Evolutionary conservation across 2,797 vertebrate species (phyloP).

Genomic region (Orientallactaga sibirica): DNA sequence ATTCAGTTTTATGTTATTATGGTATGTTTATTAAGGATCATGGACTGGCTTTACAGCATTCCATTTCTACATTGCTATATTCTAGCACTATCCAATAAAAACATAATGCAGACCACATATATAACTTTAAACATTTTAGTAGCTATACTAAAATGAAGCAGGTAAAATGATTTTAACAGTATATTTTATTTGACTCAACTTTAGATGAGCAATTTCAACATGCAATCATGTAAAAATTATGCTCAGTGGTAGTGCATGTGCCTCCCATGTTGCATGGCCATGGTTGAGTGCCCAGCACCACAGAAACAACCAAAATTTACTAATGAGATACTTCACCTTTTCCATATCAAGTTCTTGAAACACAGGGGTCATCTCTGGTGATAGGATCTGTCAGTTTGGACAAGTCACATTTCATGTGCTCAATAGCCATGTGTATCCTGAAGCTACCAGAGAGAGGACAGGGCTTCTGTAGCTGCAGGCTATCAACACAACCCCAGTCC

Average conservation of each 20-base stretch:
- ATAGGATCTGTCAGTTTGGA: not conserved
- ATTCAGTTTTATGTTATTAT: constrained; percentile 4
- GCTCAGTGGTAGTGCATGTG: not conserved
- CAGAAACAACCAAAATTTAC: not conserved
- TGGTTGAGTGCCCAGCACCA: not conserved
- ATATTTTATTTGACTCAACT: constrained; percentile 14
- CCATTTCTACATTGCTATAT: not conserved
- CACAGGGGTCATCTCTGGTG: not conserved
- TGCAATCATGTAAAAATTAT: constrained; percentile 6
- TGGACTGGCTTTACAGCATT: not conserved
- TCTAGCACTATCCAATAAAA: not conserved
- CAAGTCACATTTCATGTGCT: not conserved
- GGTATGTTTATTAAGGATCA: not conserved
- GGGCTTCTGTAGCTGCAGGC: not conserved
- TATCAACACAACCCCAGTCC: not conserved
- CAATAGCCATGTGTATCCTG: not conserved
- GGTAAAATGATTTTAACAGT: constrained; percentile 17
- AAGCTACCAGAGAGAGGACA: not conserved
- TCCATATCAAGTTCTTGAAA: constrained; percentile 26
- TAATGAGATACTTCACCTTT: not conserved
- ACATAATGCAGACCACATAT: not conserved
- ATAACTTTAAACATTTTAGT: constrained; percentile 26
- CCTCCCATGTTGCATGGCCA: not conserved
- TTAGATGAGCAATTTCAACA: constrained; percentile 15
- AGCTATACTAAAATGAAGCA: not conserved